Percentiles rank a stretch among this genome's conserved stretches.
Evolutionary conservation across 2,797 vertebrate species (phyloP).

Genomic region (Chaetodon trifasciatus): DNA sequence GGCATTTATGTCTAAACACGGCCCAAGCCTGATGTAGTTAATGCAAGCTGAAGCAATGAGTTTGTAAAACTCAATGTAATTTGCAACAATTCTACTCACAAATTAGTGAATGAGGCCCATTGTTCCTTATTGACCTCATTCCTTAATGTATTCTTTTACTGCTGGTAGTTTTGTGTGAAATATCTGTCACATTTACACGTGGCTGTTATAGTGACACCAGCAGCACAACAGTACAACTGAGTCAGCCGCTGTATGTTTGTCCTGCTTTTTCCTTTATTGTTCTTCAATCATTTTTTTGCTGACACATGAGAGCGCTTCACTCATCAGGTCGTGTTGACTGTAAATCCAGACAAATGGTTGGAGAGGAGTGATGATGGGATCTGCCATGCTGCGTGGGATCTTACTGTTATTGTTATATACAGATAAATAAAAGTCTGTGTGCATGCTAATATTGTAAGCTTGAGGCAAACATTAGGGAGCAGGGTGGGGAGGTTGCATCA

Average conservation of each 20-base stretch:
- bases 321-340: constrained; percentile 75
- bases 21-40: no score
- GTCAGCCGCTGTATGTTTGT: constrained; percentile 40
- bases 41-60: no score
- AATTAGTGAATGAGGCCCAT: no score
- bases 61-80: no score
- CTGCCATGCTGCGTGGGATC: constrained; percentile 24
- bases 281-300: constrained; percentile 63
- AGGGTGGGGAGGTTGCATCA: background rate
- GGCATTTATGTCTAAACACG: no score
- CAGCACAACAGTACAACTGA: background rate
- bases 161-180: background rate
- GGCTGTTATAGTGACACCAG: constrained; percentile 11
- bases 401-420: constrained; percentile 74
- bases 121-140: background rate
- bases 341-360: constrained; percentile 71
- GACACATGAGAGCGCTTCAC: constrained; percentile 60
- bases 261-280: constrained; percentile 36
- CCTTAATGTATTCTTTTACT: background rate
- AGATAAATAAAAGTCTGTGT: constrained; percentile 69
- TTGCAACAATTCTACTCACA: no score
- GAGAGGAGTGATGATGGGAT: constrained; percentile 41
- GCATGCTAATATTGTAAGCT: constrained; percentile 30
- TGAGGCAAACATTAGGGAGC: background rate
- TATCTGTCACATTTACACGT: background rate